Conservation (phyloP, 2,797 vertebrate genomes). For the Steatocranus sp. region DNA sequence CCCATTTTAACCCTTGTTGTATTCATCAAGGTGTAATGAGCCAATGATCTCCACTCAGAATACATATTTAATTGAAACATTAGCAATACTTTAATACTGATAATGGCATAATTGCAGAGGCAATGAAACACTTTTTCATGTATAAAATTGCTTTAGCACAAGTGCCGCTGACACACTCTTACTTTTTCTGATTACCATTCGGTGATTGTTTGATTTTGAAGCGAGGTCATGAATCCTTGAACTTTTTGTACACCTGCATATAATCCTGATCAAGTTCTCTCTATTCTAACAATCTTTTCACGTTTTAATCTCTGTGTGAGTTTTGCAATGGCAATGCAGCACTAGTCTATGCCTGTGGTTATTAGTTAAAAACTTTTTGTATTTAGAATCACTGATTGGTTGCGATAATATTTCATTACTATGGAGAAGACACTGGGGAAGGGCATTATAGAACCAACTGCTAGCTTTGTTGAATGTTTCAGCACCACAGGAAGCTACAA, state of each 20-base stretch:
- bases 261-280: neutral
- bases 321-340: neutral
- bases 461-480: neutral
- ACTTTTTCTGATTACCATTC: neutral
- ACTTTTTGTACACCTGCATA: neutral
- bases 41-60: neutral
- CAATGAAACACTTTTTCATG: neutral
- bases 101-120: neutral
- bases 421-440: neutral
- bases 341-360: neutral
- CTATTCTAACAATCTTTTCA: neutral
- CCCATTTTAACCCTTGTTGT: neutral
- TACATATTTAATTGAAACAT: neutral
- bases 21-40: neutral
- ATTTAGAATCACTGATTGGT: neutral
- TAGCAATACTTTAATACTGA: neutral
- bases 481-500: neutral
- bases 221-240: neutral
- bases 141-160: neutral
- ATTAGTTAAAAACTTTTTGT: neutral
- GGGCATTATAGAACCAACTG: neutral
- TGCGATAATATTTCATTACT: neutral
- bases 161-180: neutral
- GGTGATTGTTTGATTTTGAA: neutral
- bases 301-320: neutral